Percentiles rank a stretch among this genome's conserved stretches.
phyloP scores from a whole-genome alignment of 2,797 vertebrate species.

The Sandelia bainsii region DNA sequence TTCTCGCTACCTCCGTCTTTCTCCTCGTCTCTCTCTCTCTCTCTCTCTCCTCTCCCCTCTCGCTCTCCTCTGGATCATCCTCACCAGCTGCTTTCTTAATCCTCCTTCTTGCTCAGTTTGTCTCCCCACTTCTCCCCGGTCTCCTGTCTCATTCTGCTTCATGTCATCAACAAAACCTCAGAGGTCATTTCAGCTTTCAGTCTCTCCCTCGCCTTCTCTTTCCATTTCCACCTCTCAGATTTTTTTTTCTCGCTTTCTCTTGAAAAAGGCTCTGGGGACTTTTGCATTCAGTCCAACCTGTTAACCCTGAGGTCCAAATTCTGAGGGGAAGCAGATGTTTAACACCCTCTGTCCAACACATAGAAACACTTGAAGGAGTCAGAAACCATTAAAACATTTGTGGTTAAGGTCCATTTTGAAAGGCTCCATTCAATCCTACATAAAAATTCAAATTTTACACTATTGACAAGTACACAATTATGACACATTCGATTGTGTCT shows the following conservation, averaged over 20 bases:
- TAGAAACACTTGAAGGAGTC: slow-evolving; percentile 4
- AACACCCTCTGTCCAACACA: slow-evolving; percentile 1
- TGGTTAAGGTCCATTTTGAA: slow-evolving; percentile 11
- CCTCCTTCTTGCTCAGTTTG: slow-evolving; percentile 64
- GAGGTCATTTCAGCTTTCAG: slow-evolving; percentile 61
- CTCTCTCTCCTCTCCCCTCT: slow-evolving; percentile 21
- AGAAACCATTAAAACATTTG: neutral
- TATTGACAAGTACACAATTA: neutral
- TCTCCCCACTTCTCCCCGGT: slow-evolving; percentile 45
- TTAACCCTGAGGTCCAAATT: slow-evolving; percentile 54
- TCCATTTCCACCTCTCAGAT: slow-evolving; percentile 45
- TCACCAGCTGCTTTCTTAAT: slow-evolving; percentile 73
- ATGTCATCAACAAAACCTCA: slow-evolving; percentile 63
- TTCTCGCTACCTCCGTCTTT: slow-evolving; percentile 35
- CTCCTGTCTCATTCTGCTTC: slow-evolving; percentile 58
- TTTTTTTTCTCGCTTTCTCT: slow-evolving; percentile 5
- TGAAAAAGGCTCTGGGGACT: slow-evolving; percentile 46
- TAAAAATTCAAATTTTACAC: neutral
- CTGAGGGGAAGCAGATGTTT: slow-evolving; percentile 30
- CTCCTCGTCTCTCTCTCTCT: slow-evolving; percentile 7
- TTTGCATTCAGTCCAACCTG: slow-evolving; percentile 34
- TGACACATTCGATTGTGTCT: neutral
- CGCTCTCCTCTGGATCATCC: slow-evolving; percentile 66
- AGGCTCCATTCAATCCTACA: neutral
- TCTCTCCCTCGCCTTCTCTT: slow-evolving; percentile 25